Percentiles rank a stretch among this genome's conserved stretches.
Conservation (phyloP, 2,113 vertebrate species). For the Ariopsis seemanni region DNA sequence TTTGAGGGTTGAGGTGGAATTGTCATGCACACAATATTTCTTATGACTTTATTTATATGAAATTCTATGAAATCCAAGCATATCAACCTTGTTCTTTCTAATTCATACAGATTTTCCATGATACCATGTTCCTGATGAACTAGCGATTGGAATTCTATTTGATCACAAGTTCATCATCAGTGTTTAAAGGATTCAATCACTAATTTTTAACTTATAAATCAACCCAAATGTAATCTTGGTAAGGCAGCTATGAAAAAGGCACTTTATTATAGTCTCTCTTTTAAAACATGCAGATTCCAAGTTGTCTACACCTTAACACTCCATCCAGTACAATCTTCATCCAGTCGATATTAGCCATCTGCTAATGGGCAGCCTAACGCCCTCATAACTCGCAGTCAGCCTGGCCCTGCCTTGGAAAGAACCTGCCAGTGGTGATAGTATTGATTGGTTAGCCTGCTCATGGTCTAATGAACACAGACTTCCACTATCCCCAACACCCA, state of each 20-base stretch:
- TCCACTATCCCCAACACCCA: conserved; percentile 15
- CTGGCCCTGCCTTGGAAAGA: conserved; percentile 39
- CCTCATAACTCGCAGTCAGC: conserved; percentile 36
- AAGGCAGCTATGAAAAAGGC: not conserved
- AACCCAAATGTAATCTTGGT: not conserved
- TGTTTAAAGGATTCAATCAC: not conserved
- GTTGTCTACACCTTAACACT: not conserved
- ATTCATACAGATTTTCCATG: not conserved
- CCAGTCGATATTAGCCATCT: conserved; percentile 49
- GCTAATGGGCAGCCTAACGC: conserved; percentile 33
- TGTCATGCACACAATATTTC: not conserved
- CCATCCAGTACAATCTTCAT: not conserved
- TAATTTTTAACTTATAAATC: not conserved
- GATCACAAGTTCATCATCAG: not conserved
- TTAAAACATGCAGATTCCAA: not conserved
- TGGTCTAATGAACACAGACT: conserved; percentile 47
- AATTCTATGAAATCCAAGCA: not conserved
- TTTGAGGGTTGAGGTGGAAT: not conserved
- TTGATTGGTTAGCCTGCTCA: conserved; percentile 47
- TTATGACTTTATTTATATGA: not conserved
- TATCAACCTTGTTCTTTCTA: not conserved
- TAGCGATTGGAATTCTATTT: not conserved
- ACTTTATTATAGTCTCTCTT: not conserved
- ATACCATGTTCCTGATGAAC: not conserved
- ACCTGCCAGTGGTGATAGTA: conserved; percentile 54